A percentile compares a stretch with the other conserved stretches of the same genome.
These are phyloP conservation scores for Dinocampus coccinellae DNA, from an alignment of 2,888 invertebrate genomes.

Conservation along the genomic window DNA sequence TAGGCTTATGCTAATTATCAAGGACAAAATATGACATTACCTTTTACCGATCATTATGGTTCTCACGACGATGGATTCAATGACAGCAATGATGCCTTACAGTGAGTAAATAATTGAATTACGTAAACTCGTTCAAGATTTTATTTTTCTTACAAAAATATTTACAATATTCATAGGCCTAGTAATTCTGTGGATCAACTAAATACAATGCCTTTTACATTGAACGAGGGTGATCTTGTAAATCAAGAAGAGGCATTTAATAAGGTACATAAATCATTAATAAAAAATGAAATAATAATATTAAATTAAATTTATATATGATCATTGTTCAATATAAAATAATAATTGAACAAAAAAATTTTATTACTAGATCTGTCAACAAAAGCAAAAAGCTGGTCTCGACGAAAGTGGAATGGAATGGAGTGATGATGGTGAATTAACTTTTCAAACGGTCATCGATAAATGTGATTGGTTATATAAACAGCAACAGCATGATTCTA, in stretches of 20 bases:
- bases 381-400: slow-evolving; percentile 60
- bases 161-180: slow-evolving; percentile 39
- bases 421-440: slow-evolving; percentile 70
- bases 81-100: slow-evolving; percentile 73
- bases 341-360: not conserved
- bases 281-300: slow-evolving; percentile 56
- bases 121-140: slow-evolving; percentile 4
- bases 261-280: slow-evolving; percentile 71
- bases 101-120: slow-evolving; percentile 65
- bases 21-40: slow-evolving; percentile 75
- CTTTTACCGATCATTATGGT: slow-evolving; percentile 75
- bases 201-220: slow-evolving; percentile 67
- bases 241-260: slow-evolving; percentile 75
- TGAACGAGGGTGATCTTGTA: slow-evolving; percentile 70
- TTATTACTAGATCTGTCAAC: slow-evolving; percentile 55
- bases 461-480: slow-evolving; percentile 66
- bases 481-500: slow-evolving; percentile 61
- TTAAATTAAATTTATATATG: no score
- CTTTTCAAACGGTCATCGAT: slow-evolving; percentile 71
- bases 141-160: slow-evolving; percentile 41
- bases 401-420: slow-evolving; percentile 66
- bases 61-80: slow-evolving; percentile 76
- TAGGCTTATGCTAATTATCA: slow-evolving; percentile 71
- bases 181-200: slow-evolving; percentile 66
- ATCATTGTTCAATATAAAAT: not conserved